Evolutionary conservation across 2,888 invertebrate species (phyloP).

Genomic region (Nemoura dubitans): DNA sequence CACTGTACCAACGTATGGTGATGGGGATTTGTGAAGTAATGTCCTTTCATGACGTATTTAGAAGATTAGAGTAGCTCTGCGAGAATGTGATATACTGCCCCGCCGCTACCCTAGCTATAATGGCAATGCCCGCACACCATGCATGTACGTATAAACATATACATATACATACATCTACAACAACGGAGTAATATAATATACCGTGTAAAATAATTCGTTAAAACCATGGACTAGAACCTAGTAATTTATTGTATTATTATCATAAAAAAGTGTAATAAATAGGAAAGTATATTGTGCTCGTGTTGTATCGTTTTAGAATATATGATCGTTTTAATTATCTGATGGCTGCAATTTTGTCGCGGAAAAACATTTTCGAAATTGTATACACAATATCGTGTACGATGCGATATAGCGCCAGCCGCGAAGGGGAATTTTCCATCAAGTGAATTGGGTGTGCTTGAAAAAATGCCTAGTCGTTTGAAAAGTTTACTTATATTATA

Average conservation of each 20-base stretch:
- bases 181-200: neutral
- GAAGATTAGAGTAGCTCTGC: slow-evolving; percentile 26
- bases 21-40: slow-evolving; percentile 38
- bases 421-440: neutral
- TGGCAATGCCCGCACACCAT: neutral
- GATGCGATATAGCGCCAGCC: neutral
- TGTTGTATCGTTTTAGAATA: slow-evolving; percentile 5
- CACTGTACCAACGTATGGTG: slow-evolving; percentile 14
- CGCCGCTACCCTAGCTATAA: neutral
- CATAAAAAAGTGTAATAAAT: neutral
- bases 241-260: slow-evolving; percentile 7
- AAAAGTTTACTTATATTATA: neutral
- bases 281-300: neutral
- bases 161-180: no score
- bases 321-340: neutral
- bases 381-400: neutral
- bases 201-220: neutral
- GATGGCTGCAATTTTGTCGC: neutral
- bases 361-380: neutral
- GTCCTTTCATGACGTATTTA: slow-evolving; percentile 47
- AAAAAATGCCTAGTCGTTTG: neutral
- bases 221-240: neutral
- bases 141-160: no score
- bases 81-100: slow-evolving; percentile 1
- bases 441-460: neutral